phyloP scores from a whole-genome alignment of 1,140 invertebrate species.

The Physella acuta region DNA sequence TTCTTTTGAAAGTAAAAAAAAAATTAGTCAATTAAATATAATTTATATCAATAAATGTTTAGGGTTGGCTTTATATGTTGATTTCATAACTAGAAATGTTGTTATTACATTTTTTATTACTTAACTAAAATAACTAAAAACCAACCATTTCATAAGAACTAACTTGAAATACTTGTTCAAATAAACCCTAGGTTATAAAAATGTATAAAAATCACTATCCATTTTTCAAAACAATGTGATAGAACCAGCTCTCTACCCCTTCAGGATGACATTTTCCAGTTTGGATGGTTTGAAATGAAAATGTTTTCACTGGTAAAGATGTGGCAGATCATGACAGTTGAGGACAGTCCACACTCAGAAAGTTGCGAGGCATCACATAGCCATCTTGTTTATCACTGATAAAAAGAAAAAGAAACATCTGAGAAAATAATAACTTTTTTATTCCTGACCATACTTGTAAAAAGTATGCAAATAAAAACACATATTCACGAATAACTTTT shows the following conservation, averaged over 20 bases:
- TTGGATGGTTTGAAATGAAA: background rate
- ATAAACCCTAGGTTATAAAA: background rate
- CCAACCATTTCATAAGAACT: too few relatives aligned
- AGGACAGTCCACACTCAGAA: conserved; percentile 56
- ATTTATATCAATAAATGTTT: too few relatives aligned
- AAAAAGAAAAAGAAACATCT: conserved; percentile 33
- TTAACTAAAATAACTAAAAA: too few relatives aligned
- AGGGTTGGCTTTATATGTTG: too few relatives aligned
- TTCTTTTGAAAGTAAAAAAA: too few relatives aligned
- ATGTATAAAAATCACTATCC: background rate
- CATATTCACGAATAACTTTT: too few relatives aligned
- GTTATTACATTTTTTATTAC: too few relatives aligned
- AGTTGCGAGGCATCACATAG: conserved; percentile 60
- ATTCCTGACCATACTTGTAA: too few relatives aligned
- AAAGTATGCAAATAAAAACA: too few relatives aligned
- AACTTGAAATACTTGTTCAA: background rate
- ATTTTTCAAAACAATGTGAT: background rate
- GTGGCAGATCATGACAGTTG: conserved; percentile 39
- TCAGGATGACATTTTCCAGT: background rate
- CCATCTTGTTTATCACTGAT: conserved; percentile 60
- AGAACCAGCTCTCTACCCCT: background rate
- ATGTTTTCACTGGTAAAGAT: background rate
- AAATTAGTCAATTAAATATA: too few relatives aligned
- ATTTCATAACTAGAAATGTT: too few relatives aligned
- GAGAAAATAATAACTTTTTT: too few relatives aligned